A percentile compares a stretch with the other conserved stretches of the same genome.
Conservation (phyloP, 2,113 vertebrate genomes). For the Crotalus viridis region DNA sequence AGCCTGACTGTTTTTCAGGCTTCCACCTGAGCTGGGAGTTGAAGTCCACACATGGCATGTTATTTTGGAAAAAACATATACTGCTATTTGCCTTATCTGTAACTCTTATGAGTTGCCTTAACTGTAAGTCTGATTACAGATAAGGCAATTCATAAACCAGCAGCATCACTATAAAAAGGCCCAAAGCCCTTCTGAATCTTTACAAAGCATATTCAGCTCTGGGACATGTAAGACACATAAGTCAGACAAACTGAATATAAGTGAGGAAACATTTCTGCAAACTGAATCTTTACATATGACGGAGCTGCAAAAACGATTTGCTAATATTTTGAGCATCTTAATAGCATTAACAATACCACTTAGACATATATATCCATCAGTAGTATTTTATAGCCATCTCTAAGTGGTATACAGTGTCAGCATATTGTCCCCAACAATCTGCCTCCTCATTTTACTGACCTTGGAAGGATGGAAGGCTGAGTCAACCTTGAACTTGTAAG, state of each 20-base stretch:
- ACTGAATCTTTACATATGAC: not conserved
- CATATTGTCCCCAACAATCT: not conserved
- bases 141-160: not conserved
- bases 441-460: not conserved
- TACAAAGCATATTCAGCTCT: not conserved
- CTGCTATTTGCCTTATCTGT: not conserved
- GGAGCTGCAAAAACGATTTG: not conserved
- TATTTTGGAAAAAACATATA: not conserved
- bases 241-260: not conserved
- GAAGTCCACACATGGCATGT: not conserved
- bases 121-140: not conserved
- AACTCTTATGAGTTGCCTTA: not conserved
- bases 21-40: not conserved
- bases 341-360: not conserved
- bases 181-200: not conserved
- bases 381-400: not conserved
- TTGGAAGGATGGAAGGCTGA: not conserved
- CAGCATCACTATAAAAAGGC: not conserved
- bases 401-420: not conserved
- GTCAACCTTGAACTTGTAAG: not conserved
- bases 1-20: not conserved
- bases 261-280: not conserved
- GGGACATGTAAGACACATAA: not conserved
- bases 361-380: not conserved
- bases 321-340: not conserved